Percentiles rank a stretch among this genome's conserved stretches.
These are phyloP conservation scores for Xiphorhynchus erythropygius DNA, from an alignment of 2,797 vertebrate genomes.

Conservation along the genomic window DNA sequence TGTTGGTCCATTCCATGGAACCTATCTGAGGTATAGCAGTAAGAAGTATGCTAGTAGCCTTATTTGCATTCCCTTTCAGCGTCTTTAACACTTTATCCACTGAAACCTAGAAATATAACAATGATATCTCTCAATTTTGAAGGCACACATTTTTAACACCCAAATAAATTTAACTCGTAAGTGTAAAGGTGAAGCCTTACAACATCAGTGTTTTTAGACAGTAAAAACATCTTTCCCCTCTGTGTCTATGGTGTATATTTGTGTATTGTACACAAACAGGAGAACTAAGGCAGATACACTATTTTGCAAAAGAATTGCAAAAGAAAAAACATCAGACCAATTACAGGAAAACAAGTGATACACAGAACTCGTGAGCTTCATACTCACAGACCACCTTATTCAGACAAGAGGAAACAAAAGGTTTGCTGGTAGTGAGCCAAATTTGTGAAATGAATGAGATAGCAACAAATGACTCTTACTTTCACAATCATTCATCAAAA, in stretches of 20 bases:
- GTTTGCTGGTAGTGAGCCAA: not conserved
- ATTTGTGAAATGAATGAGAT: not conserved
- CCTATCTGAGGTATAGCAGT: conserved; percentile 91
- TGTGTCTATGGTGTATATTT: not conserved
- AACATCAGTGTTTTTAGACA: not conserved
- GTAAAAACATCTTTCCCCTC: not conserved
- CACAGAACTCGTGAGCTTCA: not conserved
- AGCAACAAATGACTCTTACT: not conserved
- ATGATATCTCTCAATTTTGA: not conserved
- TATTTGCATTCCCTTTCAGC: conserved; percentile 95
- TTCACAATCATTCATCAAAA: not conserved
- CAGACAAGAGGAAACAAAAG: not conserved
- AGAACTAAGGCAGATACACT: not conserved
- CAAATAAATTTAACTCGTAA: not conserved
- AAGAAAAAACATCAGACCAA: not conserved
- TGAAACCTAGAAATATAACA: conserved; percentile 83
- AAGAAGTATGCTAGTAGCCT: conserved; percentile 94
- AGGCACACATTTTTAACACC: not conserved
- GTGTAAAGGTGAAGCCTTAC: not conserved
- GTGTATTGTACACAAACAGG: not conserved
- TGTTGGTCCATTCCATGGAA: conserved; percentile 90
- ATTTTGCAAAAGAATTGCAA: not conserved
- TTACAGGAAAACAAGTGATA: not conserved
- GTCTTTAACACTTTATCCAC: conserved; percentile 96
- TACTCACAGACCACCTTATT: not conserved